Evolutionary conservation across 2,888 invertebrate genomes (phyloP).

Genomic region (Altica lythri): DNA sequence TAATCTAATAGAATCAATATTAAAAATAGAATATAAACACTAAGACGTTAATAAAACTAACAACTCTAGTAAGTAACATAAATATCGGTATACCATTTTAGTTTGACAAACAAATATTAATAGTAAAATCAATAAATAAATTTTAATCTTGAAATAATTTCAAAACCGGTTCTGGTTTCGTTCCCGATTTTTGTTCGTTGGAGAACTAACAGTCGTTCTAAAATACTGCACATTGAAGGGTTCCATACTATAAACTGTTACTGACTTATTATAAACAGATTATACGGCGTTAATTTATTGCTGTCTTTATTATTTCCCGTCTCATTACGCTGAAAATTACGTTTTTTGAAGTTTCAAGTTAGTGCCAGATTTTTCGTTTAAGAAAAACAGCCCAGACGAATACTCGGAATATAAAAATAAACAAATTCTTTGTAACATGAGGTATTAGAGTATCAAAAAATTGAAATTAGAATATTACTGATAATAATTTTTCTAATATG

Average conservation of each 20-base stretch:
- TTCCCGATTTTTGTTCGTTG: conserved; percentile 5
- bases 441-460: too few species aligned
- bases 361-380: conserved; percentile 23
- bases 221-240: conserved; percentile 38
- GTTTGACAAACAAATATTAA: too few species aligned
- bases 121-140: too few species aligned
- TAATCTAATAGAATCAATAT: too few species aligned
- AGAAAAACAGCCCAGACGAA: conserved; percentile 11
- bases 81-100: too few species aligned
- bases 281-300: conserved; percentile 49
- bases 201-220: conserved; percentile 7
- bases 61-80: too few species aligned
- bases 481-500: too few species aligned
- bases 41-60: too few species aligned
- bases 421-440: too few species aligned
- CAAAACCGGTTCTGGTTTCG: conserved; percentile 12
- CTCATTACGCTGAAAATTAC: conserved; percentile 39
- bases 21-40: too few species aligned
- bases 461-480: too few species aligned
- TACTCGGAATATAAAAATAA: conserved; percentile 20
- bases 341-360: conserved; percentile 32
- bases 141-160: too few species aligned
- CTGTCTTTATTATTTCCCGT: conserved; percentile 49
- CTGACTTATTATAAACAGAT: conserved; percentile 52
- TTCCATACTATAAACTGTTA: conserved; percentile 50